Evolutionary conservation across 2,888 invertebrate species (phyloP).

Genomic region (Teleiodes luculella): DNA sequence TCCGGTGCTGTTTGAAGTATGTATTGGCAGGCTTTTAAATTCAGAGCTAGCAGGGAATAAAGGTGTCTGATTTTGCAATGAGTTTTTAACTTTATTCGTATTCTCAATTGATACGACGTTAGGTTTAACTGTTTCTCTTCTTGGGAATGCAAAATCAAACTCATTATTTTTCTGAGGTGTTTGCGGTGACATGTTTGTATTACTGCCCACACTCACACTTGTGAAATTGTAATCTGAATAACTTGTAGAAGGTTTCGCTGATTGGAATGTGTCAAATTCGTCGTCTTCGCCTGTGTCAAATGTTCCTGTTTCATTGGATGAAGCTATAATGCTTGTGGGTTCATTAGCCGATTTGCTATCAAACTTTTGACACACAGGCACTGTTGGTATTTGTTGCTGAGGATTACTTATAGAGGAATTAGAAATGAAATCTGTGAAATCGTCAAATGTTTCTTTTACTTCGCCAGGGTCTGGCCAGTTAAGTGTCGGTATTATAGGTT

Average conservation of each 20-base stretch:
- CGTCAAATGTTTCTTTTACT: constrained; percentile 66
- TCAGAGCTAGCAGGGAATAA: constrained; percentile 21
- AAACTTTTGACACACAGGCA: constrained; percentile 13
- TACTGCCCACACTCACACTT: constrained; percentile 18
- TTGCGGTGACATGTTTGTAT: constrained; percentile 28
- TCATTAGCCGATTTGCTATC: constrained; percentile 14
- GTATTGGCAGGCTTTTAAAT: constrained; percentile 27
- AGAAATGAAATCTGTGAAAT: constrained; percentile 64
- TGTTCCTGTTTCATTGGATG: neutral
- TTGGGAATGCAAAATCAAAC: constrained; percentile 36
- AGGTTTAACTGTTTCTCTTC: constrained; percentile 40
- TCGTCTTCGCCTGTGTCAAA: constrained; percentile 37
- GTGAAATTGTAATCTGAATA: constrained; percentile 26
- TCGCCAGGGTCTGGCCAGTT: constrained; percentile 76
- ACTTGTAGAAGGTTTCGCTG: constrained; percentile 47
- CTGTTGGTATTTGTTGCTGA: constrained; percentile 20
- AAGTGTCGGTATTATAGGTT: constrained; percentile 61
- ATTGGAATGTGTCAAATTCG: constrained; percentile 71
- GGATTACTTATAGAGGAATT: constrained; percentile 42
- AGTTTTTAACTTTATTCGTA: constrained; percentile 35
- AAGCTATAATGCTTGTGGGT: neutral
- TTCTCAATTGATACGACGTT: constrained; percentile 45
- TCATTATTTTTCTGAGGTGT: constrained; percentile 27
- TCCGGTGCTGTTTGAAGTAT: constrained; percentile 22
- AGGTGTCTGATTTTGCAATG: constrained; percentile 27